Conservation (phyloP, 2,797 vertebrate genomes). For the Alectoris magna region DNA sequence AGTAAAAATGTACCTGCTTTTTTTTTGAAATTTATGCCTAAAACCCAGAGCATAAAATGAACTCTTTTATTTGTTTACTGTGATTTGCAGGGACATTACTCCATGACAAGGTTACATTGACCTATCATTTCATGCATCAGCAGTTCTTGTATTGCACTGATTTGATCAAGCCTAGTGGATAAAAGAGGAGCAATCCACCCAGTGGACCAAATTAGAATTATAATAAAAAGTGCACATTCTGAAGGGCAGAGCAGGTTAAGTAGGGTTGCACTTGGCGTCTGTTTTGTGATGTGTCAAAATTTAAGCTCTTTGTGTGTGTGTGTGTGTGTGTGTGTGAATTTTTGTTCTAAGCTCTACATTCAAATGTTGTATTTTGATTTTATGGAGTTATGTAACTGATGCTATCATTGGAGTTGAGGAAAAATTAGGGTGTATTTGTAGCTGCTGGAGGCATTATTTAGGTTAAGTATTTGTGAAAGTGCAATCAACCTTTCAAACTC, state of each 20-base stretch:
- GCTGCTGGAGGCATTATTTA: not conserved
- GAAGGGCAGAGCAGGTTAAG: conserved; percentile 36
- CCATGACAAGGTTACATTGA: conserved; percentile 53
- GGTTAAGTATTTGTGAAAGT: not conserved
- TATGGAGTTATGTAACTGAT: not conserved
- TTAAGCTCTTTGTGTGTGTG: not conserved
- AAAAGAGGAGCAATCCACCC: conserved; percentile 42
- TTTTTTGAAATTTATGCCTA: conserved; percentile 22
- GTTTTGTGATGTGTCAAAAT: not conserved
- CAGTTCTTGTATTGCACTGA: conserved; percentile 55
- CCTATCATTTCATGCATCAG: conserved; percentile 62
- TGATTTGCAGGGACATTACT: conserved; percentile 32
- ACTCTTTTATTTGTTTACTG: conserved; percentile 53
- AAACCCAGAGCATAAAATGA: not conserved
- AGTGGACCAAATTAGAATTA: conserved; percentile 46
- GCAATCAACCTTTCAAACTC: not conserved
- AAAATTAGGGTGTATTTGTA: not conserved
- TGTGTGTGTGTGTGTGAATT: not conserved
- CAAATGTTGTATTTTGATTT: not conserved
- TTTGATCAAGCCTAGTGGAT: conserved; percentile 23
- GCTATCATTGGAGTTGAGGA: not conserved
- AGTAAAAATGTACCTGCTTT: not conserved
- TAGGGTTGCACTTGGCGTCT: not conserved
- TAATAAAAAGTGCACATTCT: conserved; percentile 47
- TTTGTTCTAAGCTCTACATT: not conserved